Percentiles rank a stretch among this genome's conserved stretches.
These are phyloP conservation scores for Marronus borbonicus DNA, from an alignment of 2,888 invertebrate genomes.

Conservation along the genomic window DNA sequence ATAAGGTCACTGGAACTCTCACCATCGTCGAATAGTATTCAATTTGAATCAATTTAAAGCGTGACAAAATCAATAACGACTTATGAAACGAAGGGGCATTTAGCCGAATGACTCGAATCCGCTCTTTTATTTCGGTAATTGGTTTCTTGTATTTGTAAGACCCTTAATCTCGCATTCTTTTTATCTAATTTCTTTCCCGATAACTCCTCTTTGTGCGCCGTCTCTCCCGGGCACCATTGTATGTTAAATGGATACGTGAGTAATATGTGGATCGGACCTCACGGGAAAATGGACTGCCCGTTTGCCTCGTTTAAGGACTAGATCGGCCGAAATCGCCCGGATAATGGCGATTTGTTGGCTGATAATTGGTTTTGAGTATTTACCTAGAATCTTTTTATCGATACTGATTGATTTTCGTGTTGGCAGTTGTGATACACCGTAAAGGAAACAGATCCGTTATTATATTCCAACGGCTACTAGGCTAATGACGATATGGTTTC, in stretches of 20 bases:
- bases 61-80: slow-evolving; percentile 58
- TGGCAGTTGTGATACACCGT: slow-evolving; percentile 3
- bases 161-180: slow-evolving; percentile 62
- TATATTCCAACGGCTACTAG: neutral
- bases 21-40: slow-evolving; percentile 55
- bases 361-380: slow-evolving; percentile 55
- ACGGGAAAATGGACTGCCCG: neutral
- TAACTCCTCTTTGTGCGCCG: slow-evolving; percentile 56
- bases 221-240: slow-evolving; percentile 52
- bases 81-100: slow-evolving; percentile 54
- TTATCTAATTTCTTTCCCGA: slow-evolving; percentile 61
- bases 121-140: slow-evolving; percentile 63
- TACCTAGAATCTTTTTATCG: slow-evolving; percentile 54
- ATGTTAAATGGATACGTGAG: slow-evolving; percentile 54
- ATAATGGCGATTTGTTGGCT: slow-evolving; percentile 51
- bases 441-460: slow-evolving; percentile 23
- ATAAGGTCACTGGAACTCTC: slow-evolving; percentile 53
- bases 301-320: slow-evolving; percentile 29
- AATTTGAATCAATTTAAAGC: slow-evolving; percentile 60
- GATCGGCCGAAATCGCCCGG: slow-evolving; percentile 40
- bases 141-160: slow-evolving; percentile 65
- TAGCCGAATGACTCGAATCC: slow-evolving; percentile 50
- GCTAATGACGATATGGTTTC: neutral
- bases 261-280: slow-evolving; percentile 40
- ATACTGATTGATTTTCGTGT: slow-evolving; percentile 53